These are phyloP conservation scores for Metacarcinus magister DNA, from an alignment of 2,888 invertebrate genomes.

Conservation along the genomic window DNA sequence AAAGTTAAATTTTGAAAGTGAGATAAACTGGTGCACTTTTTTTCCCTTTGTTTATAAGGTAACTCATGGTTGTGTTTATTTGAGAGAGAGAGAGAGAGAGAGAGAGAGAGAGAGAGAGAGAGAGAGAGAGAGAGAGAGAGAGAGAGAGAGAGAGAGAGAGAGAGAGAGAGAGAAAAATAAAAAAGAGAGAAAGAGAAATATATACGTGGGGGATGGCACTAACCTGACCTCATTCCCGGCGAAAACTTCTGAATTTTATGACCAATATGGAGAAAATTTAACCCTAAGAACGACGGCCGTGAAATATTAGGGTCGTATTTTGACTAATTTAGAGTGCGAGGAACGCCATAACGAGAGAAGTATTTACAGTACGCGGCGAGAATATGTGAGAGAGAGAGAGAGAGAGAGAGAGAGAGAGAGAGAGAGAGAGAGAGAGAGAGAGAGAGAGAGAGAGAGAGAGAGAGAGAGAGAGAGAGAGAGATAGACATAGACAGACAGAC, in stretches of 20 bases:
- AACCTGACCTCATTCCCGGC: conserved; percentile 30
- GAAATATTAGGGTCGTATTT: not conserved
- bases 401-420: not conserved
- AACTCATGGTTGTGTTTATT: not conserved
- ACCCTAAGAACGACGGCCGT: not conserved
- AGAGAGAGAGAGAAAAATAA: no score
- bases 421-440: not conserved
- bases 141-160: no score
- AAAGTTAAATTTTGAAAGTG: no score
- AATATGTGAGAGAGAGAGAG: not conserved
- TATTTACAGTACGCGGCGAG: not conserved
- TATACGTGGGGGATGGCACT: not conserved
- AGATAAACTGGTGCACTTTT: no score
- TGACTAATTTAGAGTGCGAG: conserved; percentile 11
- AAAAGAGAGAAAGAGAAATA: no score
- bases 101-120: no score
- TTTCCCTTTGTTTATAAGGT: no score
- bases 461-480: conserved; percentile 13
- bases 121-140: no score
- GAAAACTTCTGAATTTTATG: conserved; percentile 50
- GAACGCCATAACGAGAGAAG: conserved; percentile 34
- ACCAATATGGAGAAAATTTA: conserved; percentile 59
- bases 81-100: no score
- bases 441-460: not conserved
- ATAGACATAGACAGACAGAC: no score